Evolutionary conservation across 2,797 vertebrate genomes (phyloP), one percentile per base, ranked within the genome.

Genomic region (Ptychobarbus kaznakovi): DNA sequence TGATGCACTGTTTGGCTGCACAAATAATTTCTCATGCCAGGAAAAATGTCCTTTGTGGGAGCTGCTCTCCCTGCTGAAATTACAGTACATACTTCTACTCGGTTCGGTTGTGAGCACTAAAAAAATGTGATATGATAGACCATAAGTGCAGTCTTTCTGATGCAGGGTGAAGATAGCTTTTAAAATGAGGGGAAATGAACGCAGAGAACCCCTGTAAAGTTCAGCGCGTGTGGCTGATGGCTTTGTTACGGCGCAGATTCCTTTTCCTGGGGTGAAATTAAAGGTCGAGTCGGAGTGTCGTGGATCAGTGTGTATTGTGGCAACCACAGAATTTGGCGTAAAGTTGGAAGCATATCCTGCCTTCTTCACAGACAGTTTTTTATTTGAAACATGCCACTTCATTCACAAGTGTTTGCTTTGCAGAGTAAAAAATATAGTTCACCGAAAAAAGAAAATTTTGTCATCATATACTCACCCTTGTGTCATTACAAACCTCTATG

Each of bases 211-310:
- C 83, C 85, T 53, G 69, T 85, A 81, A 84, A 89, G 87, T 88
- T 88, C 79, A 88, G 78, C 42, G 63, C 46, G 25, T 84, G 83
- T 83, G 32, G 58, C 79, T 88, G 85, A 90, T 89, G 86, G 86
- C 79, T 86, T 82, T 76, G 78, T 88, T 89, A 88, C 49, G 46
- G 56, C 49, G 49, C 49, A 85, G 82, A 86, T 83, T 81, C 81
- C 40, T 83, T 80, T 74, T 86, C 74, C 81, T 66, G 75, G 78
- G 87, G 85, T 90, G 78, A 88, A 89, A 90, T 89, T 86, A 89
- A 88, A 89, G 87, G 90, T 90, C 75, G 75, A 70, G 35, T 81
- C 63, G 76, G n/a, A 78, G 53, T 18, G 32, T n/a, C 25, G 25
- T 11, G 72, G 74, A 89, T 84, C 73, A 80, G 15, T 18, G 63